Conservation (phyloP, 2,888 invertebrate genomes). For the Bembecia ichneumoniformis region DNA sequence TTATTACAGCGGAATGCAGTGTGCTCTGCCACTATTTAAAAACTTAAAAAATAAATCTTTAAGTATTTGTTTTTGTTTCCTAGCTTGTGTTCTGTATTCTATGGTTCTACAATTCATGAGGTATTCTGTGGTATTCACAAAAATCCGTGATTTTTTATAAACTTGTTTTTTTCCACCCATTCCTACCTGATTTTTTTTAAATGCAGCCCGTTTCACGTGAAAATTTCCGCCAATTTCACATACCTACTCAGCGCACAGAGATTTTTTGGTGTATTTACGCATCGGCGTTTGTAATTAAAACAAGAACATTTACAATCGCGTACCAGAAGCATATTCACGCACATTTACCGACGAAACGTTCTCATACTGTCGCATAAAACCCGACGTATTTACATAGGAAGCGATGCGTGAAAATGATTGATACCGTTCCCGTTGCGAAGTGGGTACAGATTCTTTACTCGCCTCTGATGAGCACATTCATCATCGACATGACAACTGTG, state of each 20-base stretch:
- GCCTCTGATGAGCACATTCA: conserved; percentile 47
- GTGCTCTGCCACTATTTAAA: too few relatives aligned
- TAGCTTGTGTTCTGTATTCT: too few relatives aligned
- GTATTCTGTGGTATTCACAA: too few relatives aligned
- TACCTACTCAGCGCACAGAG: background rate
- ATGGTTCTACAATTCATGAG: too few relatives aligned
- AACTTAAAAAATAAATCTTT: too few relatives aligned
- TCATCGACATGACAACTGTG: conserved; percentile 45
- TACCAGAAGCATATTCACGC: conserved; percentile 3
- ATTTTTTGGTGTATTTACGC: background rate
- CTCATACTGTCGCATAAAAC: conserved; percentile 31
- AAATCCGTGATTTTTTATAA: too few relatives aligned
- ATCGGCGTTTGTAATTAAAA: background rate
- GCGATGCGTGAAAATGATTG: conserved; percentile 56
- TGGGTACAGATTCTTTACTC: conserved; percentile 22
- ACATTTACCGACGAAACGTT: conserved; percentile 19
- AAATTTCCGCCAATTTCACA: background rate
- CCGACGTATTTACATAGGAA: conserved; percentile 45
- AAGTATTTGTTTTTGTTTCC: too few relatives aligned
- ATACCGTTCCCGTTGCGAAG: conserved; percentile 36
- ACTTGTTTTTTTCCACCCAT: too few relatives aligned
- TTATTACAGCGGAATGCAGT: too few relatives aligned
- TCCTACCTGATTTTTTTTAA: too few relatives aligned
- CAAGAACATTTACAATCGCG: conserved; percentile 1
- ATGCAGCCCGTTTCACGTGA: background rate